These are phyloP conservation scores for Synodontis membranacea DNA, from an alignment of 2,113 vertebrate genomes.

Conservation along the genomic window DNA sequence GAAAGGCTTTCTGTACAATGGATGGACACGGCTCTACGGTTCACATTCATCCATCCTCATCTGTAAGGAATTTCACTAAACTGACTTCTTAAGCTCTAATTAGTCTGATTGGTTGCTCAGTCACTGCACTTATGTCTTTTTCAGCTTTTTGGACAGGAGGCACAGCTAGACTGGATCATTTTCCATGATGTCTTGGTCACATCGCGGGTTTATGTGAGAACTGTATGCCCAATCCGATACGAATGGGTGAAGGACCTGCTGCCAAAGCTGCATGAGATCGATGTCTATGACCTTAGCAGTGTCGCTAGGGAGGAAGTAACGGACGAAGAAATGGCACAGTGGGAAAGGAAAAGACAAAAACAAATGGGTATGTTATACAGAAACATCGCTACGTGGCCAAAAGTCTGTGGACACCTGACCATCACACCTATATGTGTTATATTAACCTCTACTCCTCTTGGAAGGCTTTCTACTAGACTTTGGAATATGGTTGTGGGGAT, in stretches of 20 bases:
- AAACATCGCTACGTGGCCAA: background rate
- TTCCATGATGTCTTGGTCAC: slow-evolving; percentile 93
- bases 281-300: slow-evolving; percentile 88
- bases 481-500: background rate
- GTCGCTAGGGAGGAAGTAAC: slow-evolving; percentile 90
- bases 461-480: background rate
- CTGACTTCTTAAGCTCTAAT: background rate
- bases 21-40: slow-evolving; percentile 92
- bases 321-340: slow-evolving; percentile 81
- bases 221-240: slow-evolving; percentile 90
- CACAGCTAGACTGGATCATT: slow-evolving; percentile 89
- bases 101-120: background rate
- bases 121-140: slow-evolving; percentile 20
- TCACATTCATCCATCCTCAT: slow-evolving; percentile 94
- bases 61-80: slow-evolving; percentile 73
- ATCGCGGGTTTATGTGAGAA: slow-evolving; percentile 88
- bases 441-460: background rate
- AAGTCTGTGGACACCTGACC: background rate
- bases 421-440: background rate
- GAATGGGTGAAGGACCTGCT: slow-evolving; percentile 93
- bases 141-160: slow-evolving; percentile 88
- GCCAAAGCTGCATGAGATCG: slow-evolving; percentile 91
- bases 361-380: slow-evolving; percentile 73
- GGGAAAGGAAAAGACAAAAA: slow-evolving; percentile 82
- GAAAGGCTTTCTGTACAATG: slow-evolving; percentile 95